A percentile compares a stretch with the other conserved stretches of the same genome.
These are phyloP conservation scores for Trichoplusia ni DNA, from an alignment of 1,140 invertebrate species.

Conservation along the genomic window DNA sequence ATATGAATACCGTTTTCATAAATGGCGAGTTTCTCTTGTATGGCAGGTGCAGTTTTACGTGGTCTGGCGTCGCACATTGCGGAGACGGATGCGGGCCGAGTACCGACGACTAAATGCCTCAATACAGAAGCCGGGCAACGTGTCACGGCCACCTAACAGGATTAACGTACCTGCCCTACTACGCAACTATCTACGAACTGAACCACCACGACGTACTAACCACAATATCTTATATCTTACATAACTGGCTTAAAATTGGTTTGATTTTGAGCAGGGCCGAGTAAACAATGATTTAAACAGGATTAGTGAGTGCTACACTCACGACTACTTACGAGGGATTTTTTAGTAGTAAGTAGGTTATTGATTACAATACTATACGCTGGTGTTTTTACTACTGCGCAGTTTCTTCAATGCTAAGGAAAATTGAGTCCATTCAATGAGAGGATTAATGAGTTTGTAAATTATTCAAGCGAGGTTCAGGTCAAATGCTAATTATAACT, in stretches of 20 bases:
- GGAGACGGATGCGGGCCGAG: conserved; percentile 61
- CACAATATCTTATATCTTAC: conserved; percentile 54
- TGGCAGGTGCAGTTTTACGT: conserved; percentile 70
- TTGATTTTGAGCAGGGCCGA: conserved; percentile 56
- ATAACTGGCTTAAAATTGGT: conserved; percentile 67
- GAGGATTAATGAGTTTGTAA: not conserved
- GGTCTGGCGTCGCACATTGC: conserved; percentile 69
- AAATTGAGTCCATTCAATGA: not conserved
- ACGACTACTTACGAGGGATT: too few relatives aligned
- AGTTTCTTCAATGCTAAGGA: not conserved
- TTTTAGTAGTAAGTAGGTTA: not conserved
- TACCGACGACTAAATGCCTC: conserved; percentile 59
- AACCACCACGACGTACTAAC: conserved; percentile 64
- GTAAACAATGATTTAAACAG: conserved; percentile 50
- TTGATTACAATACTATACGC: too few relatives aligned
- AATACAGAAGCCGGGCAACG: conserved; percentile 67
- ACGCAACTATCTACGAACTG: conserved; percentile 67
- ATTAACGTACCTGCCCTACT: conserved; percentile 75
- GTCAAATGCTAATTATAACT: too few relatives aligned
- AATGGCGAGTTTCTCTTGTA: conserved; percentile 74
- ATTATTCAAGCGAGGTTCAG: too few relatives aligned
- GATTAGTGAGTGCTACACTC: too few relatives aligned
- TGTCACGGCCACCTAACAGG: conserved; percentile 80
- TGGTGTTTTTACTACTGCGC: too few relatives aligned
- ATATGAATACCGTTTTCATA: conserved; percentile 73